phyloP scores from a whole-genome alignment of 2,797 vertebrate species.

The Varecia variegata region DNA sequence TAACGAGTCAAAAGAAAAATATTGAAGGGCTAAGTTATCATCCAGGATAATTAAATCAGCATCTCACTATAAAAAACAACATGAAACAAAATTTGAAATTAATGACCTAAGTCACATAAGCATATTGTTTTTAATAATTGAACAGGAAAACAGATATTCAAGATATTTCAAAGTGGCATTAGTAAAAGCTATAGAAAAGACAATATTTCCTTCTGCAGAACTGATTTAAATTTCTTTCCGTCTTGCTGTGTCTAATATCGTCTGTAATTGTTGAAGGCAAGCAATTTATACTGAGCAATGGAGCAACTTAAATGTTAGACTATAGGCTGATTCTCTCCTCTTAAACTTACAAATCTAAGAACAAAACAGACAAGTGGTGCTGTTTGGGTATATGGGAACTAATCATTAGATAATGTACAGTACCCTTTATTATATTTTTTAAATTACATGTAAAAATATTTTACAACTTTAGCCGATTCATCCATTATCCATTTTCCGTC shows the following conservation, averaged over 20 bases:
- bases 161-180: constrained; percentile 59
- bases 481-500: background rate
- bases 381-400: background rate
- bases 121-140: constrained; percentile 61
- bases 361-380: background rate
- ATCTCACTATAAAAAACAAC: constrained; percentile 19
- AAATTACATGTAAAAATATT: background rate
- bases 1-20: constrained; percentile 44
- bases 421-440: background rate
- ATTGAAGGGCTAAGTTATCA: background rate
- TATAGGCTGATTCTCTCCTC: background rate
- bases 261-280: constrained; percentile 44
- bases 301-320: background rate
- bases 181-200: constrained; percentile 44
- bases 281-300: constrained; percentile 31
- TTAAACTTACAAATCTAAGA: constrained; percentile 5
- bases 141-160: constrained; percentile 55
- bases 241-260: constrained; percentile 46
- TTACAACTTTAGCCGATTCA: background rate
- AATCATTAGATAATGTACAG: background rate
- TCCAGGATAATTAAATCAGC: background rate
- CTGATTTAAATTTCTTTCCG: constrained; percentile 57
- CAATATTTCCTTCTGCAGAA: constrained; percentile 41
- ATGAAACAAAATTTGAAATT: constrained; percentile 48
- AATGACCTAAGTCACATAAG: constrained; percentile 35